Conservation (phyloP, 92 coral and sea anemone genomes). For the Parazoanthus darwini region DNA sequence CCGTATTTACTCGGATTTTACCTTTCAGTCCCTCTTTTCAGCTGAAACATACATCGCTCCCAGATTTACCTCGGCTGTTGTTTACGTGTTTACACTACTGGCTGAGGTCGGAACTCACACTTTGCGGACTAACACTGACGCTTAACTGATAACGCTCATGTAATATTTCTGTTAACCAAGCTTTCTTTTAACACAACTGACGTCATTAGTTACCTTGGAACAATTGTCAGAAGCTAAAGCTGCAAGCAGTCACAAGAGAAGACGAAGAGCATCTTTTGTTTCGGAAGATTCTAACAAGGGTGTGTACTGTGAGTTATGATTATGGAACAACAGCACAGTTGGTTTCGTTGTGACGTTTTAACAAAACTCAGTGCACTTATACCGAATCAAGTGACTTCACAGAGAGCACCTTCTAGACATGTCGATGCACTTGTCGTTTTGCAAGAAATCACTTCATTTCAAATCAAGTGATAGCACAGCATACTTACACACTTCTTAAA, state of each 20-base stretch:
- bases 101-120: conserved; percentile 10
- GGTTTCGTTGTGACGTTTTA: background rate
- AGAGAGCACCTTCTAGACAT: background rate
- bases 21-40: too few relatives aligned
- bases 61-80: background rate
- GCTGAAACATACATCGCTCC: background rate
- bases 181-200: conserved; percentile 5
- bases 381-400: background rate
- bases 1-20: background rate
- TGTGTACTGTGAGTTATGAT: conserved; percentile 32
- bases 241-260: conserved; percentile 27
- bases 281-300: conserved; percentile 47
- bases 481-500: background rate
- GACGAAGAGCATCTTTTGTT: conserved; percentile 40
- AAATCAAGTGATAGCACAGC: background rate
- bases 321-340: conserved; percentile 10
- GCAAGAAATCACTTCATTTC: background rate
- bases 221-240: conserved; percentile 22
- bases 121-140: background rate
- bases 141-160: background rate
- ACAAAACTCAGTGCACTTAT: background rate
- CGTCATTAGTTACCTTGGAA: conserved; percentile 2
- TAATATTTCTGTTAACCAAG: background rate
- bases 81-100: background rate
- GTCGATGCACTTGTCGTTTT: background rate